Evolutionary conservation across 2,113 vertebrate species (phyloP).

Genomic region (Phocoena sinus): DNA sequence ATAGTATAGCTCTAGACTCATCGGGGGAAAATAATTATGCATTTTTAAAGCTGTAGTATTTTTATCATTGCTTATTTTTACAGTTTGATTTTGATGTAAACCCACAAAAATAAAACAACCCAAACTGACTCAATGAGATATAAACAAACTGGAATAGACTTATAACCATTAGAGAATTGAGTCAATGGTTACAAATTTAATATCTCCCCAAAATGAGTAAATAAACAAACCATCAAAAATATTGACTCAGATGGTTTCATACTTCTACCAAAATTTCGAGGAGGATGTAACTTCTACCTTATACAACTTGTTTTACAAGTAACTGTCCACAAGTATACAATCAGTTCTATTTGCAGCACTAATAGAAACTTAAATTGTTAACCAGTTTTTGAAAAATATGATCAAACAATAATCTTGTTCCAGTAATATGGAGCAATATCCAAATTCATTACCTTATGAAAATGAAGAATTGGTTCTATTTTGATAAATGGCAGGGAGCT

Average conservation of each 20-base stretch:
- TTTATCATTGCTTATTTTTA: conserved; percentile 13
- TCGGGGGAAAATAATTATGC: neutral
- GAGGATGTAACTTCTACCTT: neutral
- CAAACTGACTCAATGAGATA: neutral
- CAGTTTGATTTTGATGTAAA: neutral
- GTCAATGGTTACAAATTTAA: neutral
- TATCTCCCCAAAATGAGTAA: neutral
- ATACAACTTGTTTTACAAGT: neutral
- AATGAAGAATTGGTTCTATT: neutral
- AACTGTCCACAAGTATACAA: neutral
- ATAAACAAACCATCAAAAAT: neutral
- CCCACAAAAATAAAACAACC: neutral
- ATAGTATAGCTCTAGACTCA: neutral
- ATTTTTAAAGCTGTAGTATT: neutral
- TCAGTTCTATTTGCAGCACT: neutral
- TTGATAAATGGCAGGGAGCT: neutral
- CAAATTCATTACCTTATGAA: neutral
- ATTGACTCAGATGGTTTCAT: neutral
- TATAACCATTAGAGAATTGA: neutral
- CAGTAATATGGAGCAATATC: neutral
- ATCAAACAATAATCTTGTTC: neutral
- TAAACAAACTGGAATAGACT: neutral
- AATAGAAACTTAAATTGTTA: neutral
- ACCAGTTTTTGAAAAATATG: neutral
- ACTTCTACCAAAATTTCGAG: neutral